phyloP scores from a whole-genome alignment of 2,113 vertebrate genomes.

The Aphyosemion australe region DNA sequence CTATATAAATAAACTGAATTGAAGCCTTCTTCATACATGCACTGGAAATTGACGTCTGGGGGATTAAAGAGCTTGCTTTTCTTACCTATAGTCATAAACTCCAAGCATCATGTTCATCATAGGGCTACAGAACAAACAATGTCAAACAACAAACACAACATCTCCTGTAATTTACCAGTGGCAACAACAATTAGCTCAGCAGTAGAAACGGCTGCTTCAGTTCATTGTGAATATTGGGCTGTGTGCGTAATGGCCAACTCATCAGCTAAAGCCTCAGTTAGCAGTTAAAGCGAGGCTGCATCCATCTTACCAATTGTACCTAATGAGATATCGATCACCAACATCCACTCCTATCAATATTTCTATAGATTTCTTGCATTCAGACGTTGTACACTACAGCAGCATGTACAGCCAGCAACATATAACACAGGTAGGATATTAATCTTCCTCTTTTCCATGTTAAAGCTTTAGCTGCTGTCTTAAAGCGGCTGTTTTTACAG shows the following conservation, averaged over 20 bases:
- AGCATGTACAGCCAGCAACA: slow-evolving; percentile 7
- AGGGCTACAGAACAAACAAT: not conserved
- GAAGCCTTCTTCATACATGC: no score
- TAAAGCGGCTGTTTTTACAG: not conserved
- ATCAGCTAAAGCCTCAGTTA: slow-evolving; percentile 48
- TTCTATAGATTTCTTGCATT: slow-evolving; percentile 47
- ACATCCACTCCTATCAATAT: slow-evolving; percentile 66
- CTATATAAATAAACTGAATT: no score
- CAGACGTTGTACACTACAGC: slow-evolving; percentile 8
- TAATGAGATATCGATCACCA: slow-evolving; percentile 79
- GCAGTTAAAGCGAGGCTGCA: slow-evolving; percentile 49
- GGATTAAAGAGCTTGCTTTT: not conserved
- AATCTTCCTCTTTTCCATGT: not conserved
- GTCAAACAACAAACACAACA: slow-evolving; percentile 45
- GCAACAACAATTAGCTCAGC: slow-evolving; percentile 58
- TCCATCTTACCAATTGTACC: slow-evolving; percentile 67
- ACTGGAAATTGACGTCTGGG: no score
- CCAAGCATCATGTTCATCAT: slow-evolving; percentile 10
- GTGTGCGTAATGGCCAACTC: slow-evolving; percentile 63
- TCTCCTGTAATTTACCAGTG: slow-evolving; percentile 45
- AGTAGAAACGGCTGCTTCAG: slow-evolving; percentile 51
- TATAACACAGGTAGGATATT: slow-evolving; percentile 15
- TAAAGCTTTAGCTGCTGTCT: not conserved
- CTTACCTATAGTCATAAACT: slow-evolving; percentile 5
- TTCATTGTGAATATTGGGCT: slow-evolving; percentile 46